These are phyloP conservation scores for Oligia strigilis DNA, from an alignment of 2,888 invertebrate genomes.

Conservation along the genomic window DNA sequence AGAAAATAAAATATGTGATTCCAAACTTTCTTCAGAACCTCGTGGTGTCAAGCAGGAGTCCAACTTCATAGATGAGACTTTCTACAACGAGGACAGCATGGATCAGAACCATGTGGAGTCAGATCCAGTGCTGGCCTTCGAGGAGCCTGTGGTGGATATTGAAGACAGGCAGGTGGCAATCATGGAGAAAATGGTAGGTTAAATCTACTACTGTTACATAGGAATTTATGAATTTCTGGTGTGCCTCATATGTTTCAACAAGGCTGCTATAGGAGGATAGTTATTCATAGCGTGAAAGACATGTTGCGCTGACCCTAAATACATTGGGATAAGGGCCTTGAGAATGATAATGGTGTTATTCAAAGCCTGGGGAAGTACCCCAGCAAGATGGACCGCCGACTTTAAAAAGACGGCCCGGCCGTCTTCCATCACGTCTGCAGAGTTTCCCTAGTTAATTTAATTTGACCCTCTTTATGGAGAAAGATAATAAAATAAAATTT, in stretches of 20 bases:
- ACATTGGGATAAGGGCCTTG: neutral
- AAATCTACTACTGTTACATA: neutral
- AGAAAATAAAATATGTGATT: neutral
- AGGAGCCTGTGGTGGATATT: conserved; percentile 74
- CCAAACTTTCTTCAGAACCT: conserved; percentile 67
- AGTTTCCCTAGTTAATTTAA: too few relatives aligned
- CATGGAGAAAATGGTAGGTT: conserved; percentile 85
- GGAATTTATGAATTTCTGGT: neutral
- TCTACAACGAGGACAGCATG: conserved; percentile 79
- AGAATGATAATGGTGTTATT: neutral
- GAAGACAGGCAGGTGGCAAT: conserved; percentile 83
- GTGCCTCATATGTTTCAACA: neutral
- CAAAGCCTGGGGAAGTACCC: neutral
- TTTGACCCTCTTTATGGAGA: too few relatives aligned
- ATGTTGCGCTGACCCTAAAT: neutral
- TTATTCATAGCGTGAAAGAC: neutral
- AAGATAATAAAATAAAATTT: neutral
- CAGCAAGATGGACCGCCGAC: too few relatives aligned
- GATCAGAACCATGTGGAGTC: conserved; percentile 77
- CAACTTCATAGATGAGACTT: conserved; percentile 77
- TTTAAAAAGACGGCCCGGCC: too few relatives aligned
- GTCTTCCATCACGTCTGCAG: too few relatives aligned
- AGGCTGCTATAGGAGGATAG: neutral
- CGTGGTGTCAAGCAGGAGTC: conserved; percentile 82
- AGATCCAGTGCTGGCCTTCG: conserved; percentile 76